Evolutionary conservation across 2,888 invertebrate genomes (phyloP).

Genomic region (Cerastoderma edule): DNA sequence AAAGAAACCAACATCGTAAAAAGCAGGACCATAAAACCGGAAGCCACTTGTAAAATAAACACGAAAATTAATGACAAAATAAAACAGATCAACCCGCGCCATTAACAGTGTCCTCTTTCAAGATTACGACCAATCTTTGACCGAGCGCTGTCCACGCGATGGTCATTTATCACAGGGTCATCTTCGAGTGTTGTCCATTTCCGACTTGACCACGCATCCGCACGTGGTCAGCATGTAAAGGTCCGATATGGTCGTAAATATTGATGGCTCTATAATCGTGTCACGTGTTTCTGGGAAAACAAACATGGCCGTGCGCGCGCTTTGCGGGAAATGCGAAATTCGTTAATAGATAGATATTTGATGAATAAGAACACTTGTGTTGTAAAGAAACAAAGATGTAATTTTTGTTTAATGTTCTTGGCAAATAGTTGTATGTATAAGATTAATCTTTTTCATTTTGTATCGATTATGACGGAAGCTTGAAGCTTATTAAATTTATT

Average conservation of each 20-base stretch:
- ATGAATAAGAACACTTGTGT: too few relatives aligned
- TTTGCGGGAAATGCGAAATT: not conserved
- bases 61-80: slow-evolving; percentile 23
- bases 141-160: slow-evolving; percentile 27
- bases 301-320: slow-evolving; percentile 11
- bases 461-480: too few relatives aligned
- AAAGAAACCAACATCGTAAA: too few relatives aligned
- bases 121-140: slow-evolving; percentile 19
- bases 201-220: slow-evolving; percentile 3
- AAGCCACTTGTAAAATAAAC: slow-evolving; percentile 5
- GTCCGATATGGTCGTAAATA: slow-evolving; percentile 16
- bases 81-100: slow-evolving; percentile 18
- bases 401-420: too few relatives aligned
- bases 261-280: slow-evolving; percentile 8
- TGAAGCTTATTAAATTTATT: too few relatives aligned
- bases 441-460: too few relatives aligned
- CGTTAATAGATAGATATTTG: too few relatives aligned
- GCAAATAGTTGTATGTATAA: too few relatives aligned
- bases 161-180: slow-evolving; percentile 36
- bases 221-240: slow-evolving; percentile 25
- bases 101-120: slow-evolving; percentile 18
- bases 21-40: not conserved
- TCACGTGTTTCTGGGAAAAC: slow-evolving; percentile 16
- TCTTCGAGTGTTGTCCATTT: slow-evolving; percentile 28
- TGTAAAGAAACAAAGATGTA: too few relatives aligned